A percentile compares a stretch with the other conserved stretches of the same genome.
These are phyloP conservation scores for Notechis scutatus DNA, from an alignment of 2,113 vertebrate genomes.

Conservation along the genomic window DNA sequence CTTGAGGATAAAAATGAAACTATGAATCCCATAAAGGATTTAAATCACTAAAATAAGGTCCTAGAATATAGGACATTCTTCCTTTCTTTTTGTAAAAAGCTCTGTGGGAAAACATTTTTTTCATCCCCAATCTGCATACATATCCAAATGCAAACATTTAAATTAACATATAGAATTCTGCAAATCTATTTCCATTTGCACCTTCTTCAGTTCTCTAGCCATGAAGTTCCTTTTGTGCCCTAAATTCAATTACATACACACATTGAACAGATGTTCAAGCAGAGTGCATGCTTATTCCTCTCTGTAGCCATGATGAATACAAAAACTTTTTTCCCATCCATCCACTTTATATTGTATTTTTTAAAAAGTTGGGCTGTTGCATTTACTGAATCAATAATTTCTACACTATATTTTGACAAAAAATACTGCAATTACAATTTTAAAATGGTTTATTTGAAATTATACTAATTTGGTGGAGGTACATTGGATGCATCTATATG, in stretches of 20 bases:
- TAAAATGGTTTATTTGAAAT: not conserved
- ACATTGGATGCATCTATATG: not conserved
- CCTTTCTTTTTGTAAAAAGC: conserved; percentile 52
- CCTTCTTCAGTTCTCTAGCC: conserved; percentile 69
- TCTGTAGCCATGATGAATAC: not conserved
- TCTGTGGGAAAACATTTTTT: conserved; percentile 58
- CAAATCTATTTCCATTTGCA: conserved; percentile 70
- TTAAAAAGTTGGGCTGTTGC: not conserved
- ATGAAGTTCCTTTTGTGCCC: conserved; percentile 65
- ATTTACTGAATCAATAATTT: not conserved
- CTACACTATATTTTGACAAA: not conserved
- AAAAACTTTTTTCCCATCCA: not conserved
- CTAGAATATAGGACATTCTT: conserved; percentile 63
- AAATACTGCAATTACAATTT: not conserved
- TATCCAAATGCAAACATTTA: conserved; percentile 35
- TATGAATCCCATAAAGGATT: conserved; percentile 52
- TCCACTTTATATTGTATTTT: not conserved
- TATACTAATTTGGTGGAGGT: not conserved
- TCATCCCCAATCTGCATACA: conserved; percentile 60
- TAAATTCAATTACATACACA: conserved; percentile 65
- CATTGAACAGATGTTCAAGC: conserved; percentile 62
- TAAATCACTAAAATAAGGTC: conserved; percentile 48
- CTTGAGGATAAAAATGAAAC: conserved; percentile 57
- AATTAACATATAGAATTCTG: conserved; percentile 59
- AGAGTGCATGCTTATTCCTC: conserved; percentile 4